phyloP scores from a whole-genome alignment of 2,797 vertebrate species.

The Lagorchestes hirsutus region DNA sequence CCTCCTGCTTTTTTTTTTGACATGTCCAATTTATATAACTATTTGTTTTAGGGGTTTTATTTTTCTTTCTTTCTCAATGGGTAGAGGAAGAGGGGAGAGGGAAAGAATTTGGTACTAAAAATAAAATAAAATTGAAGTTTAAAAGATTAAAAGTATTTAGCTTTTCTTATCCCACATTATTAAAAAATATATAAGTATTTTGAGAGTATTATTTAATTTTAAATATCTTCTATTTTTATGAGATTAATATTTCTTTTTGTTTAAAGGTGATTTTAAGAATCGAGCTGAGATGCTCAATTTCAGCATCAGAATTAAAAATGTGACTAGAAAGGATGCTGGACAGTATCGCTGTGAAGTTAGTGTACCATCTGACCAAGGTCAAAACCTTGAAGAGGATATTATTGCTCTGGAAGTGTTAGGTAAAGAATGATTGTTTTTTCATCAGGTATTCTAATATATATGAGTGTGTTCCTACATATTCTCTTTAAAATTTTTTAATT shows the following conservation, averaged over 20 bases:
- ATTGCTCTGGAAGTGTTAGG: constrained; percentile 94
- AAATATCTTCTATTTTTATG: background rate
- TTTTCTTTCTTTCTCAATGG: background rate
- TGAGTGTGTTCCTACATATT: background rate
- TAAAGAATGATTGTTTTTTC: constrained; percentile 75
- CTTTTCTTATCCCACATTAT: background rate
- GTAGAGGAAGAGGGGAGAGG: background rate
- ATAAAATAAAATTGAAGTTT: background rate
- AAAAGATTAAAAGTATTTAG: background rate
- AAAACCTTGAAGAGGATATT: constrained; percentile 91
- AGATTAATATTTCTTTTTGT: constrained; percentile 32
- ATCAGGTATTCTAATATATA: background rate
- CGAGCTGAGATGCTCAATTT: constrained; percentile 92
- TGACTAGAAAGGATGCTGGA: constrained; percentile 93
- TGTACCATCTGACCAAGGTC: constrained; percentile 88
- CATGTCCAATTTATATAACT: background rate
- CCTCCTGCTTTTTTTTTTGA: too few species aligned
- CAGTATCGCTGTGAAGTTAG: constrained; percentile 97
- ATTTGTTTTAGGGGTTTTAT: background rate
- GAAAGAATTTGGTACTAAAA: background rate
- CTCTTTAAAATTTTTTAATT: background rate
- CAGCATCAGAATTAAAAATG: constrained; percentile 90
- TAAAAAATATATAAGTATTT: background rate
- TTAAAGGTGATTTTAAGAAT: constrained; percentile 88
- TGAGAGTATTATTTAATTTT: background rate